phyloP scores from a whole-genome alignment of 1,140 invertebrate genomes.

The Daktulosphaira vitifoliae region DNA sequence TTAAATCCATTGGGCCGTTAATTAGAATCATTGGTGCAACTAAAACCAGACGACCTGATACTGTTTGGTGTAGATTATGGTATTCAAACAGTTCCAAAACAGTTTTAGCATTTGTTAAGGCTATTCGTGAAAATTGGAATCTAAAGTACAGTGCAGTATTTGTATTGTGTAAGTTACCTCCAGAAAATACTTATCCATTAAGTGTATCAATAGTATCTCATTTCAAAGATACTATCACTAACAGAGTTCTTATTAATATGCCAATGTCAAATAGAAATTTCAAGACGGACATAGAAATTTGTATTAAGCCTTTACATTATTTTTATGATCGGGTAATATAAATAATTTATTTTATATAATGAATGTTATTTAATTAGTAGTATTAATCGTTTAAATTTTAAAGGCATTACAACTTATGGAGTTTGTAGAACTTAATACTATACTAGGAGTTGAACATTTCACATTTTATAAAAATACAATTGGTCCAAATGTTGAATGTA shows the following conservation, averaged over 20 bases:
- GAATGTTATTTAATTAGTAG: background rate
- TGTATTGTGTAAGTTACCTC: slow-evolving; percentile 65
- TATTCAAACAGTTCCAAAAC: slow-evolving; percentile 47
- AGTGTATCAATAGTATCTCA: slow-evolving; percentile 56
- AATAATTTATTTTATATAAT: background rate
- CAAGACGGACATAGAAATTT: slow-evolving; percentile 65
- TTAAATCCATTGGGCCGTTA: slow-evolving; percentile 49
- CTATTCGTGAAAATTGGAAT: slow-evolving; percentile 89
- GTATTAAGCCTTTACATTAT: slow-evolving; percentile 88
- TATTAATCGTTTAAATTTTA: slow-evolving; percentile 39
- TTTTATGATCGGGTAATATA: slow-evolving; percentile 62
- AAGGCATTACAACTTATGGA: slow-evolving; percentile 76
- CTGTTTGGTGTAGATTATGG: slow-evolving; percentile 81
- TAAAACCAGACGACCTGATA: slow-evolving; percentile 67
- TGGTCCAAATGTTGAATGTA: slow-evolving; percentile 62
- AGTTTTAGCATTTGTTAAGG: slow-evolving; percentile 44
- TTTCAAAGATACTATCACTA: slow-evolving; percentile 51
- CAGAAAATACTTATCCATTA: slow-evolving; percentile 48
- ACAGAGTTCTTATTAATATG: slow-evolving; percentile 46
- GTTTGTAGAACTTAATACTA: slow-evolving; percentile 80
- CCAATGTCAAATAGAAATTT: slow-evolving; percentile 43
- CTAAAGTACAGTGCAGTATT: slow-evolving; percentile 86
- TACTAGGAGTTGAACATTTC: slow-evolving; percentile 80
- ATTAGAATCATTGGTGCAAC: slow-evolving; percentile 78
- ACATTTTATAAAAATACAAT: slow-evolving; percentile 89